Conservation (phyloP, 2,113 vertebrate genomes). For the Acinonyx jubatus region DNA sequence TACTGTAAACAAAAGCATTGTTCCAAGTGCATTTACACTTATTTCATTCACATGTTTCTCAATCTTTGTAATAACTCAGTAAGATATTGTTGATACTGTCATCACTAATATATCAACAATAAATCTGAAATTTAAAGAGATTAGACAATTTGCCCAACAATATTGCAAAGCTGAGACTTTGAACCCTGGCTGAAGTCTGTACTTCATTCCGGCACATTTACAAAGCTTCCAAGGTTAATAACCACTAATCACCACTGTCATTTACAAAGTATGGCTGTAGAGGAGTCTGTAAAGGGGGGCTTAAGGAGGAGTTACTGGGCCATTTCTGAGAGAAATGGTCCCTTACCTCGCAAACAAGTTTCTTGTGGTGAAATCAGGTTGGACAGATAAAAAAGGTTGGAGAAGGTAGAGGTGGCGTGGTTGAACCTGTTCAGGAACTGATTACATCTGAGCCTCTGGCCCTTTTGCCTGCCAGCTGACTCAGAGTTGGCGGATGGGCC, state of each 20-base stretch:
- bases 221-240: not conserved
- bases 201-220: not conserved
- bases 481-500: slow-evolving; percentile 39
- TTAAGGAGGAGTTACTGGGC: not conserved
- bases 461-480: slow-evolving; percentile 34
- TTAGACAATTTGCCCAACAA: slow-evolving; percentile 4
- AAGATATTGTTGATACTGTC: not conserved
- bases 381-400: not conserved
- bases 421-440: slow-evolving; percentile 53
- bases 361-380: slow-evolving; percentile 17
- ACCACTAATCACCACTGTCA: not conserved
- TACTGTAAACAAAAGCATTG: not conserved
- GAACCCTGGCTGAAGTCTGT: not conserved
- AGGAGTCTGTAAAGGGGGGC: not conserved
- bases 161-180: slow-evolving; percentile 26
- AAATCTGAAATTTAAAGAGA: slow-evolving; percentile 43
- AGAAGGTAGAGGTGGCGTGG: not conserved
- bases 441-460: slow-evolving; percentile 56
- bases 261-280: not conserved
- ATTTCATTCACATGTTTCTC: slow-evolving; percentile 38
- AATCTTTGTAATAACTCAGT: slow-evolving; percentile 1
- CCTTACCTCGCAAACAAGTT: not conserved
- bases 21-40: not conserved
- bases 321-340: not conserved
- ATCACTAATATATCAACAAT: slow-evolving; percentile 20